A percentile compares a stretch with the other conserved stretches of the same genome.
Evolutionary conservation across 2,113 vertebrate species (phyloP).

Genomic region (Regulus satrapa): DNA sequence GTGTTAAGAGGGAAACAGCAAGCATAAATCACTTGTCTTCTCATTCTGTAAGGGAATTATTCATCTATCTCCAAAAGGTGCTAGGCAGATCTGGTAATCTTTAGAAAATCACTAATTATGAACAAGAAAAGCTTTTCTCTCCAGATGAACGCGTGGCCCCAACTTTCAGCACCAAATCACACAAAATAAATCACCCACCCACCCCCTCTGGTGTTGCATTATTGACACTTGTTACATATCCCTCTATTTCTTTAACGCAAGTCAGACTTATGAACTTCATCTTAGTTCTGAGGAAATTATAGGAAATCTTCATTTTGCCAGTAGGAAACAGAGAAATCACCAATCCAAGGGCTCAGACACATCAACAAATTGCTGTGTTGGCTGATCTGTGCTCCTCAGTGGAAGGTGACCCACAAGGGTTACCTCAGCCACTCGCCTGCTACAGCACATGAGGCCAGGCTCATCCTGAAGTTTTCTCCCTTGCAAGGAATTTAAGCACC

Average conservation of each 20-base stretch:
- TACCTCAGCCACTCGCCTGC: not conserved
- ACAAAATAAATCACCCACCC: not conserved
- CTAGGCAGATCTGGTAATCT: not conserved
- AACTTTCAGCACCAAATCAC: not conserved
- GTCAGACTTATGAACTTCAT: not conserved
- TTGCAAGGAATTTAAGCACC: not conserved
- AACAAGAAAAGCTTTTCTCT: not conserved
- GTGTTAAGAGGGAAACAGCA: not conserved
- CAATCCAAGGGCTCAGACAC: not conserved
- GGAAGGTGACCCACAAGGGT: not conserved
- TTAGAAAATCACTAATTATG: not conserved
- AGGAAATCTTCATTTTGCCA: not conserved
- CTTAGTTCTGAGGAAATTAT: not conserved
- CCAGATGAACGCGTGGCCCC: accelerated
- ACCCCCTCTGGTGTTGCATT: not conserved
- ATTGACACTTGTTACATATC: not conserved
- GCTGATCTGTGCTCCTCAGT: not conserved
- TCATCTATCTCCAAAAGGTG: not conserved
- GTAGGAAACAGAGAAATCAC: not conserved
- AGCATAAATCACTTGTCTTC: not conserved
- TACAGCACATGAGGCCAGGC: not conserved
- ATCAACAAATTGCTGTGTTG: not conserved
- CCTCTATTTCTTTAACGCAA: not conserved
- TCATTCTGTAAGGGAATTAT: not conserved
- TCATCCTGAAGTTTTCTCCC: not conserved